phyloP scores from a whole-genome alignment of 1,140 invertebrate species.

The Ladona fulva region DNA sequence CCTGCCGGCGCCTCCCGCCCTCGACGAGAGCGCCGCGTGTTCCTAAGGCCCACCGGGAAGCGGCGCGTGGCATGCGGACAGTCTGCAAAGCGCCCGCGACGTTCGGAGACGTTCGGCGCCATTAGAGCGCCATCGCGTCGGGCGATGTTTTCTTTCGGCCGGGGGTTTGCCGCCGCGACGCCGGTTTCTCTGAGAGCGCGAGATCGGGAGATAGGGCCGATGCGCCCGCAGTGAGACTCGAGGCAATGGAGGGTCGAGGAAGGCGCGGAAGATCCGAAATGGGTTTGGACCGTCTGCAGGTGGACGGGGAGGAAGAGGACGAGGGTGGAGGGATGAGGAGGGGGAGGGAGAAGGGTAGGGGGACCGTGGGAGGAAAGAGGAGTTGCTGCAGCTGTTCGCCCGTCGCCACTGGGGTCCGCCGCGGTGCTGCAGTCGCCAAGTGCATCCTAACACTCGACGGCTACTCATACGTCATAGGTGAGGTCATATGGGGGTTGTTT shows the following conservation, averaged over 20 bases:
- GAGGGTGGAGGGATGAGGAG: background rate
- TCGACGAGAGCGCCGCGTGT: no score
- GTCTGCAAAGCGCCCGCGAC: no score
- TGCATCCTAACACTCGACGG: slow-evolving; percentile 68
- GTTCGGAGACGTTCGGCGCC: no score
- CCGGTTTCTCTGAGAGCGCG: no score
- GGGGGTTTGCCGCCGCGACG: no score
- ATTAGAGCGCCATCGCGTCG: no score
- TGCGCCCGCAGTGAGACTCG: no score
- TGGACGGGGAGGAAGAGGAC: background rate
- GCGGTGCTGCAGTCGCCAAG: slow-evolving; percentile 48
- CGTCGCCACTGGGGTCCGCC: slow-evolving; percentile 21
- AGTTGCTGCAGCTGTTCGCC: background rate
- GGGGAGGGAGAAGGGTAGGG: background rate
- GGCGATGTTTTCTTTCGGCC: no score
- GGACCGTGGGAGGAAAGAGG: background rate
- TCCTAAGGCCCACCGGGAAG: no score
- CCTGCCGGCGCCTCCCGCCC: no score
- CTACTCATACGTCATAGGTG: slow-evolving; percentile 73
- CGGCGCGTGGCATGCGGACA: no score
- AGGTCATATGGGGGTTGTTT: slow-evolving; percentile 35
- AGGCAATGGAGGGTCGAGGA: background rate
- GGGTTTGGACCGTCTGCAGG: background rate
- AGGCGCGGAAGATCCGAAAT: background rate
- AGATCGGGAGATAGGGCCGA: no score